A percentile compares a stretch with the other conserved stretches of the same genome.
These are phyloP conservation scores for Drosophila arawakana DNA, from an alignment of 1,140 invertebrate genomes.

Conservation along the genomic window DNA sequence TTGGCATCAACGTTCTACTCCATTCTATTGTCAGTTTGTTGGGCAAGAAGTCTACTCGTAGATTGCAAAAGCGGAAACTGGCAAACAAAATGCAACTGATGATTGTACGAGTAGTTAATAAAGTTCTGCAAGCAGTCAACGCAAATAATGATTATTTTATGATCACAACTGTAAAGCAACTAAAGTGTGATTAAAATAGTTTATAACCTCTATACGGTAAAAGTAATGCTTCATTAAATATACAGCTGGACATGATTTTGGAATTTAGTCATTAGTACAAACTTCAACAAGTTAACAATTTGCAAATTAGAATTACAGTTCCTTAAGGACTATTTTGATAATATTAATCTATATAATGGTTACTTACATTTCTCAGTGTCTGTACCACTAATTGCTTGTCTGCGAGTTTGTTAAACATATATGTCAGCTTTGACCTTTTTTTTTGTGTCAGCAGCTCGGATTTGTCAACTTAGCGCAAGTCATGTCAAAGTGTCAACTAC, in stretches of 20 bases:
- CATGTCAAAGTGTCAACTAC: conserved; percentile 62
- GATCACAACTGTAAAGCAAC: conserved; percentile 23
- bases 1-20: conserved; percentile 9
- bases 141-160: conserved; percentile 39
- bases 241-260: not conserved
- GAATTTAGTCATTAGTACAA: not conserved
- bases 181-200: not conserved
- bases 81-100: conserved; percentile 50
- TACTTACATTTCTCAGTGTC: not conserved
- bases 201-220: not conserved
- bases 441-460: not conserved
- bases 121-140: conserved; percentile 36
- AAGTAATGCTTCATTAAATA: not conserved
- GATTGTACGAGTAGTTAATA: conserved; percentile 40
- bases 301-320: not conserved
- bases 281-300: not conserved
- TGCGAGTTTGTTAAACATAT: conserved; percentile 4
- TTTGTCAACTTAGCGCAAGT: conserved; percentile 48
- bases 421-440: not conserved
- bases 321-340: too few species aligned
- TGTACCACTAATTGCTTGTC: conserved; percentile 10
- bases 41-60: conserved; percentile 23
- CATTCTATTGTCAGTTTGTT: conserved; percentile 71
- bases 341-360: too few species aligned
- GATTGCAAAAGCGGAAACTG: conserved; percentile 33